Conservation (phyloP, 1,140 invertebrate species). For the Zaprionus taronus region DNA sequence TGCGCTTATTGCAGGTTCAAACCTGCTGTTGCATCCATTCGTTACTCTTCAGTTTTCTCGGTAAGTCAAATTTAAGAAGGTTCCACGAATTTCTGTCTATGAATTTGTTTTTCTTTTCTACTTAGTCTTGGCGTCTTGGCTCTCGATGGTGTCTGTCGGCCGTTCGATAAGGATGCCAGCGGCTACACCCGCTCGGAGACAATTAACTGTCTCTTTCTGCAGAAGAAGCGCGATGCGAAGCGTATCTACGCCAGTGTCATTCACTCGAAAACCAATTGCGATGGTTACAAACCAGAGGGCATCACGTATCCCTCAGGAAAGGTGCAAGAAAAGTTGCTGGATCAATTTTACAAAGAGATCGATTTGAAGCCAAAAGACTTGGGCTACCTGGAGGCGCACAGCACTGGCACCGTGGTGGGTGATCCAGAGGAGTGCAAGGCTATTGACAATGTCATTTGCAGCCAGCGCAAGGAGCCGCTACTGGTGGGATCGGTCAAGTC, state of each 20-base stretch:
- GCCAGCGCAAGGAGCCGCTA: constrained; percentile 88
- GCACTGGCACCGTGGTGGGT: constrained; percentile 92
- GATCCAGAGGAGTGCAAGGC: constrained; percentile 95
- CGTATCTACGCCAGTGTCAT: constrained; percentile 89
- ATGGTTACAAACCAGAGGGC: constrained; percentile 94
- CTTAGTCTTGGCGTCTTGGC: constrained; percentile 93
- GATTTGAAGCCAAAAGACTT: constrained; percentile 89
- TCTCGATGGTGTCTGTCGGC: constrained; percentile 93
- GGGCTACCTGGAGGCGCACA: constrained; percentile 96
- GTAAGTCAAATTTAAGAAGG: constrained; percentile 65
- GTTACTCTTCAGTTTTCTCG: constrained; percentile 92
- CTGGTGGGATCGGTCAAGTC: constrained; percentile 96
- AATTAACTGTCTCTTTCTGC: constrained; percentile 91
- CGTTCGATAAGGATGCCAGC: constrained; percentile 93
- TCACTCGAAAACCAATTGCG: constrained; percentile 90
- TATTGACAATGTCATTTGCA: constrained; percentile 93
- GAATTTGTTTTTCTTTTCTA: not conserved
- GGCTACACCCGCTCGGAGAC: constrained; percentile 92
- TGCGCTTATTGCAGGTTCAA: constrained; percentile 94
- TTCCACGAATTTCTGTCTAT: not conserved
- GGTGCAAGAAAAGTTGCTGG: constrained; percentile 91
- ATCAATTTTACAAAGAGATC: constrained; percentile 95
- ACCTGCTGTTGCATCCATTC: constrained; percentile 93
- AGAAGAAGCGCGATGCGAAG: constrained; percentile 91
- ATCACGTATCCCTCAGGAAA: constrained; percentile 96